These are phyloP conservation scores for Poeciliopsis paucimaculata DNA, from an alignment of 2,797 vertebrate species.

Conservation along the genomic window DNA sequence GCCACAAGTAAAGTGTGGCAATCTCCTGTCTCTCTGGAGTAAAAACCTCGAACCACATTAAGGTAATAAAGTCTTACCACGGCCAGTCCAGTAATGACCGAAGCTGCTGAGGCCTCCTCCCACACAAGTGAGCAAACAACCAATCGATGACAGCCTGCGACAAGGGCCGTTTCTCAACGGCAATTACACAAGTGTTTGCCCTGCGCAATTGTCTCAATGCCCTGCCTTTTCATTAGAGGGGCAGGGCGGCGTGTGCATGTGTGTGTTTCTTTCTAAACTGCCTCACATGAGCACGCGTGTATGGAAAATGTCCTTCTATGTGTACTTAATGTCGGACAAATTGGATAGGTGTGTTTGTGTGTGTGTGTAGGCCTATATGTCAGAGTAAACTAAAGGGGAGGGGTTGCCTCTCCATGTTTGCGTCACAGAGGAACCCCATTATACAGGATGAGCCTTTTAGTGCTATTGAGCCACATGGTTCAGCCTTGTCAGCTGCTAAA, in stretches of 20 bases:
- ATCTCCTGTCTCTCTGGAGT: constrained; percentile 6
- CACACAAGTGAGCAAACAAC: constrained; percentile 66
- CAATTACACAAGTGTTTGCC: constrained; percentile 77
- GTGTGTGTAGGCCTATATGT: constrained; percentile 50
- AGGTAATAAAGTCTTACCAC: constrained; percentile 67
- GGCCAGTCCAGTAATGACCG: constrained; percentile 56
- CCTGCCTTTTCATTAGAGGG: constrained; percentile 73
- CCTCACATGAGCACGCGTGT: constrained; percentile 7
- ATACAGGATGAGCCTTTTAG: constrained; percentile 81
- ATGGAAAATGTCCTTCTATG: constrained; percentile 19
- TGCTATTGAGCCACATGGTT: constrained; percentile 77
- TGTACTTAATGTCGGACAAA: constrained; percentile 27
- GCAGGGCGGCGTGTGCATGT: constrained; percentile 19
- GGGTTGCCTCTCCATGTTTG: constrained; percentile 61
- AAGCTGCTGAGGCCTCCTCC: constrained; percentile 51
- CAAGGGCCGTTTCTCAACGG: constrained; percentile 68
- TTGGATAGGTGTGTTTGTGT: constrained; percentile 38
- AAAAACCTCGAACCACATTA: constrained; percentile 44
- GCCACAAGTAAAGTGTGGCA: constrained; percentile 19
- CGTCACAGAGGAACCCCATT: constrained; percentile 81
- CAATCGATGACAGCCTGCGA: constrained; percentile 70
- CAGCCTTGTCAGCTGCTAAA: constrained; percentile 71
- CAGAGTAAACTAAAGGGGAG: constrained; percentile 50
- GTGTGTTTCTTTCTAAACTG: neutral
- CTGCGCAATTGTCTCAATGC: constrained; percentile 56